Base-by-base conservation (phyloP, 2,113 vertebrate species). In the Mesocricetus auratus region DNA sequence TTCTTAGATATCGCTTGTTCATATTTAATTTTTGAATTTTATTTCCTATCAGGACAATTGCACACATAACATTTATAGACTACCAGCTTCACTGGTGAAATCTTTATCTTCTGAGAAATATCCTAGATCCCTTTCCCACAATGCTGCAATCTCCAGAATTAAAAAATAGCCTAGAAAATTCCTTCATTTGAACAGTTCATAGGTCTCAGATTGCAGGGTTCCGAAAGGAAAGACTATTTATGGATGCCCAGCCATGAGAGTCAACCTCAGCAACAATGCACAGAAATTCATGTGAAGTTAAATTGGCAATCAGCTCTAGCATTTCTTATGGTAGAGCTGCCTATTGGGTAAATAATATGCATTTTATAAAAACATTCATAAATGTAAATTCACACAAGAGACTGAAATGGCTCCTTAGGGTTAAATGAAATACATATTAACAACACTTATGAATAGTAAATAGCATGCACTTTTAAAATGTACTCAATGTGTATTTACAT, bases 301-400 rank as follows among this genome's bases (percentile, higher is more conserved):
- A 97, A 97, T 93, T 96, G 96, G 93, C 96, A 95, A 97, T 97
- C 96, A 97, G 89, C 77, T 94, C 86, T 81, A 95, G 77, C 93
- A 82, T 96, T 89, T 96, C 95, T 96, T 83, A 81, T 97, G 90
- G 45, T 26, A 96, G n/a, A 94, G 53, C 45, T 97, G 75, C 98
- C 91, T 82, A 93, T 86, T 94, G 77, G 69, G 97, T 97, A 98
- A 98, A 98, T 94, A 97, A 82, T 36, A 96, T 15, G 64, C 68
- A 93, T 97, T 98, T 98, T 94, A 97, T 47, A 96, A 94, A 98
- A 97, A 90, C 69, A 96, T 91, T 95, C 75, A 96, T 96, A 98
- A 97, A 98, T 95, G 79, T 96, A 97, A 98, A 98, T 97, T 98
- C 96, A 98, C 91, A 74, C 88, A 97, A 93, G 95, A 98, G 89